Evolutionary conservation across 2,113 vertebrate species (phyloP).

Genomic region (Procavia capensis): DNA sequence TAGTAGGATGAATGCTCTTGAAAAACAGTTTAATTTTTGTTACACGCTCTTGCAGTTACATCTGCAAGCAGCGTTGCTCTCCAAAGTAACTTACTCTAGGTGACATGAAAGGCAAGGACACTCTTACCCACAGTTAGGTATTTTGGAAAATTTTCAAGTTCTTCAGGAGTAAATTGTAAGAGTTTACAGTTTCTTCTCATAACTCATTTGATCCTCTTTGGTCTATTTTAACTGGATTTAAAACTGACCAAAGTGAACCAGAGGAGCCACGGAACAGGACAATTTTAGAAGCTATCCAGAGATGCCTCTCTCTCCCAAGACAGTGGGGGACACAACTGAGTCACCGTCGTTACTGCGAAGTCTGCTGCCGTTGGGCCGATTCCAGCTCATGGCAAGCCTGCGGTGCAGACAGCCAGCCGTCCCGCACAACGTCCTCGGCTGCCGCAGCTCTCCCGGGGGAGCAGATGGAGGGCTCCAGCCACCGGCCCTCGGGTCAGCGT

Average conservation of each 20-base stretch:
- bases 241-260: neutral
- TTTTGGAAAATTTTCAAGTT: neutral
- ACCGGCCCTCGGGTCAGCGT: neutral
- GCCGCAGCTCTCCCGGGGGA: too few relatives aligned
- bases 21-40: neutral
- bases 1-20: constrained; percentile 5
- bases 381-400: neutral
- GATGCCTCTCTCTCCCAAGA: neutral
- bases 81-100: neutral
- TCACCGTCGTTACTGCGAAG: neutral
- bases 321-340: neutral
- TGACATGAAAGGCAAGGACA: neutral
- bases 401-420: neutral
- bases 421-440: too few relatives aligned
- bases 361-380: neutral
- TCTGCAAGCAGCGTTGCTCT: neutral
- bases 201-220: neutral
- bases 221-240: neutral
- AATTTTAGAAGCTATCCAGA: neutral
- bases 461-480: neutral
- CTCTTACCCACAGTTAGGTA: neutral
- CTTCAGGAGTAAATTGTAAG: neutral
- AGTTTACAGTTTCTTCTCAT: neutral
- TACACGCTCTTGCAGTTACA: neutral
- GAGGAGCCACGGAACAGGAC: neutral